These are phyloP conservation scores for Trisateles emortualis DNA, from an alignment of 2,888 invertebrate genomes.

Conservation along the genomic window DNA sequence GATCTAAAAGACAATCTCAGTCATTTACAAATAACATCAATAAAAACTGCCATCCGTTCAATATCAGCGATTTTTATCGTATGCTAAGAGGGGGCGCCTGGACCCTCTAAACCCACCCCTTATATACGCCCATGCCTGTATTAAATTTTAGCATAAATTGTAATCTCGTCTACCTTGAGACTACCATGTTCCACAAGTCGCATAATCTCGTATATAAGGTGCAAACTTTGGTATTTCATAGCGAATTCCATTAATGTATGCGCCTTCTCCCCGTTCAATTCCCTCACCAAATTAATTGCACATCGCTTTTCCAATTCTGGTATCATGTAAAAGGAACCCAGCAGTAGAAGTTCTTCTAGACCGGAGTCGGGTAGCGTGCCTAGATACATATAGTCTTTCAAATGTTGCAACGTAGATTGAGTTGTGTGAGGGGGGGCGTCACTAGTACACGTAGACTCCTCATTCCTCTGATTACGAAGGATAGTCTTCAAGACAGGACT, in stretches of 20 bases:
- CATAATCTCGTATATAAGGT: conserved; percentile 25
- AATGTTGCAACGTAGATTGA: conserved; percentile 53
- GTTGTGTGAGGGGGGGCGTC: conserved; percentile 60
- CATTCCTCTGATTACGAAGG: conserved; percentile 63
- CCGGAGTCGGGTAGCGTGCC: conserved; percentile 44
- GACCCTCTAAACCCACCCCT: no score
- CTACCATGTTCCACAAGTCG: background rate
- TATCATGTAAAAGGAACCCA: conserved; percentile 64
- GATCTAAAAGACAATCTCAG: no score
- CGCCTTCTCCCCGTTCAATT: conserved; percentile 14
- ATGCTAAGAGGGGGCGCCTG: no score
- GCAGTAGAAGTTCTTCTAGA: conserved; percentile 57
- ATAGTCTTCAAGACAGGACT: conserved; percentile 63
- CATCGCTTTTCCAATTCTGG: conserved; percentile 62
- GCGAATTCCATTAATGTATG: conserved; percentile 60
- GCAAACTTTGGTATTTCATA: conserved; percentile 55
- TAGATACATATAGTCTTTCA: conserved; percentile 65
- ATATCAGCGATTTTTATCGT: no score
- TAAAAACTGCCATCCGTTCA: no score
- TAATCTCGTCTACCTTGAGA: background rate
- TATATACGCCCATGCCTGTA: no score
- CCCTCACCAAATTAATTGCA: conserved; percentile 52
- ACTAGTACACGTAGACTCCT: conserved; percentile 56
- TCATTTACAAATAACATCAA: no score
- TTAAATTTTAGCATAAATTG: no score